A percentile compares a stretch with the other conserved stretches of the same genome.
Evolutionary conservation across 2,797 vertebrate genomes (phyloP).

Genomic region (Acipenser ruthenus): DNA sequence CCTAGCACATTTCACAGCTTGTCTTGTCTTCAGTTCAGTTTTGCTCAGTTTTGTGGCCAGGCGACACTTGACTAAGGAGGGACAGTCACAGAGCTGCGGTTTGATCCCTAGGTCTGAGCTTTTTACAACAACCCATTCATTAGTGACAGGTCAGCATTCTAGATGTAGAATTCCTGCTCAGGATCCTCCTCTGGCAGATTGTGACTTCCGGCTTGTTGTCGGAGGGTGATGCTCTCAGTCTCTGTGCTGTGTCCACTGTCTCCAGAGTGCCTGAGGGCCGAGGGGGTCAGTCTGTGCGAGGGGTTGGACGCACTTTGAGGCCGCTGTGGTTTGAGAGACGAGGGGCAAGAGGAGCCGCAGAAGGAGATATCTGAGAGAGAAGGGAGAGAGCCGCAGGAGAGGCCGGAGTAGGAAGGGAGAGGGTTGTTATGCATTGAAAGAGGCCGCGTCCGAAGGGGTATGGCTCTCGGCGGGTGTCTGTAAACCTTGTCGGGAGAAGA

Average conservation of each 20-base stretch:
- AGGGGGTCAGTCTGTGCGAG: constrained; percentile 23
- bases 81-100: no score
- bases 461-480: constrained; percentile 5
- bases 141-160: background rate
- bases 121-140: no score
- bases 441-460: constrained; percentile 22
- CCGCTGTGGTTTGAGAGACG: constrained; percentile 23
- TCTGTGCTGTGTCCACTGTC: constrained; percentile 18
- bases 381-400: constrained; percentile 29
- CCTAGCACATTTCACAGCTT: no score
- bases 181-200: constrained; percentile 36
- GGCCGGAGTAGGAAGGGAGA: constrained; percentile 15
- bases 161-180: constrained; percentile 84
- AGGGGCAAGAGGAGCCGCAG: constrained; percentile 21
- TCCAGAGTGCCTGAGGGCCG: constrained; percentile 11
- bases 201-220: background rate
- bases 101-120: no score
- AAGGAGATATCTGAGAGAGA: constrained; percentile 10
- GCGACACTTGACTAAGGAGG: no score
- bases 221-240: constrained; percentile 15
- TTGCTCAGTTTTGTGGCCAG: no score
- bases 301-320: constrained; percentile 26
- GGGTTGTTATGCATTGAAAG: constrained; percentile 17
- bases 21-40: no score
- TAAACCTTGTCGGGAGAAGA: background rate